Evolutionary conservation across 53 echinoderm and acorn worm species (phyloP).

Genomic region (Antedon mediterranea): DNA sequence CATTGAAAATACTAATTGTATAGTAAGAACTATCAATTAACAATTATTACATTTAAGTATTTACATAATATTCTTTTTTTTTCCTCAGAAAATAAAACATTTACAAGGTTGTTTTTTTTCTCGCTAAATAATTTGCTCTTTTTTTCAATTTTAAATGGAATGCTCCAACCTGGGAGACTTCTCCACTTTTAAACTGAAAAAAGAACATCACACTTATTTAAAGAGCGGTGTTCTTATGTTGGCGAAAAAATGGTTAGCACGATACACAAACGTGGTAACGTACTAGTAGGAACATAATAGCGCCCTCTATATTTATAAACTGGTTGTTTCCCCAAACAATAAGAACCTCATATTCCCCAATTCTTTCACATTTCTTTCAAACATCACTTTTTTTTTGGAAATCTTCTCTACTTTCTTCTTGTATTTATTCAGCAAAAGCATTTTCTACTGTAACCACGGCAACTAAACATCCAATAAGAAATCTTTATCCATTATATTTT

Average conservation of each 20-base stretch:
- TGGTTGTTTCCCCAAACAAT: not conserved
- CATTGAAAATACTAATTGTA: not conserved
- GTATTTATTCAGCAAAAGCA: not conserved
- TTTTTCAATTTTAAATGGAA: not conserved
- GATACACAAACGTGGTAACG: too few relatives aligned
- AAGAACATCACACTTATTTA: too few relatives aligned
- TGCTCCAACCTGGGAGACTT: not conserved
- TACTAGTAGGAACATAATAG: not conserved
- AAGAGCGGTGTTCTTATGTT: too few relatives aligned
- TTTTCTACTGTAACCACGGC: not conserved
- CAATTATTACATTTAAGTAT: not conserved
- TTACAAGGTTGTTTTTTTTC: not conserved
- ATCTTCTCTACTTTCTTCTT: not conserved
- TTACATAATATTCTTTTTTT: not conserved
- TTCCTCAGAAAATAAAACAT: not conserved
- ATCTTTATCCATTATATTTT: not conserved
- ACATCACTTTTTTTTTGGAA: not conserved
- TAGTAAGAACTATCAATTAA: not conserved
- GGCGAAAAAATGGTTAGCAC: too few relatives aligned
- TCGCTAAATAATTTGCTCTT: not conserved
- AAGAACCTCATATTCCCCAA: not conserved
- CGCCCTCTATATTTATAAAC: not conserved
- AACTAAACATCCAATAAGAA: not conserved
- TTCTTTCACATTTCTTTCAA: not conserved
- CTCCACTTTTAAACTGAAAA: not conserved